Conservation (phyloP, 2,113 vertebrate genomes). For the Patagioenas fasciata region DNA sequence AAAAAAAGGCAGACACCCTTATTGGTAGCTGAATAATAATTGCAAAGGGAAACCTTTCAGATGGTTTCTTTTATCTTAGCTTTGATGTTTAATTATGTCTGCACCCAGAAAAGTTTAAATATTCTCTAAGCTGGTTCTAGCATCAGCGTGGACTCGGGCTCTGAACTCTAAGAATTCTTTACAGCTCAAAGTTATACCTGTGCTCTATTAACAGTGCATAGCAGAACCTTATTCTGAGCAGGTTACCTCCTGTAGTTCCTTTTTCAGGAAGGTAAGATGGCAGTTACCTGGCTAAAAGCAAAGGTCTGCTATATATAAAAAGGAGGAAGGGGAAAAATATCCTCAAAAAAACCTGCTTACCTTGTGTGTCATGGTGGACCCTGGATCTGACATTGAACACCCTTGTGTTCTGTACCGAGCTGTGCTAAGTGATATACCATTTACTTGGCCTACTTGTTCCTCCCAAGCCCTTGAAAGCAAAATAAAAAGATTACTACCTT, state of each 20-base stretch:
- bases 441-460: not conserved
- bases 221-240: not conserved
- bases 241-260: not conserved
- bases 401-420: not conserved
- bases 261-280: not conserved
- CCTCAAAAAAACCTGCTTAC: not conserved
- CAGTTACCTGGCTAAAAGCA: not conserved
- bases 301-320: not conserved
- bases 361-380: not conserved
- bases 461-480: not conserved
- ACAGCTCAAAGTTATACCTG: not conserved
- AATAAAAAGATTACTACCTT: not conserved
- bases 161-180: not conserved
- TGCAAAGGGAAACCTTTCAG: not conserved
- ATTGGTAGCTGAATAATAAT: not conserved
- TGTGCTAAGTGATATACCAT: not conserved
- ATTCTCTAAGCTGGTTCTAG: not conserved
- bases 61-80: not conserved
- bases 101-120: not conserved
- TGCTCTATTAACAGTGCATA: not conserved
- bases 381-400: not conserved
- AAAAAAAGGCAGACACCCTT: not conserved
- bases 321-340: not conserved
- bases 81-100: not conserved
- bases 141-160: not conserved